phyloP scores from a whole-genome alignment of 2,113 vertebrate species.

The Equus quagga region DNA sequence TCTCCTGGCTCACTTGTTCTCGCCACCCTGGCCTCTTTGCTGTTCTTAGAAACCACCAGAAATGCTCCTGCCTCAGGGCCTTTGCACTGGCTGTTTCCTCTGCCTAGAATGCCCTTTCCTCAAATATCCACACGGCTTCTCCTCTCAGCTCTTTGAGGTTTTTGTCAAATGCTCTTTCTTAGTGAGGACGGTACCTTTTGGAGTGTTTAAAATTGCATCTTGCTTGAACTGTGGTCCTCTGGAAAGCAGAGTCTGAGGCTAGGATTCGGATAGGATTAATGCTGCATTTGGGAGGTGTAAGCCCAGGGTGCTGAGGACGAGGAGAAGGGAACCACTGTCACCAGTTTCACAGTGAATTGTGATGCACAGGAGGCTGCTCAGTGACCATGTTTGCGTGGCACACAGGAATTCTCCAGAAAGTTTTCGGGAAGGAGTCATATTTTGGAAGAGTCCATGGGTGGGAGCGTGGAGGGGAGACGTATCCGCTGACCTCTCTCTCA shows the following conservation, averaged over 20 bases:
- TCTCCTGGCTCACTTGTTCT: too few species aligned
- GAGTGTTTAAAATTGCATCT: too few species aligned
- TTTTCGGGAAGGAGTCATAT: neutral
- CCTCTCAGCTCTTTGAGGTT: neutral
- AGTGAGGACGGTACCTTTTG: neutral
- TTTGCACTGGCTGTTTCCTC: neutral
- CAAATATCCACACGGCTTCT: neutral
- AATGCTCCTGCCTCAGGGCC: neutral
- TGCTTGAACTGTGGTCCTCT: neutral
- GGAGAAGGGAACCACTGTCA: neutral
- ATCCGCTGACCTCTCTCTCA: too few species aligned
- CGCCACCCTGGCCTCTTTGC: fast-evolving
- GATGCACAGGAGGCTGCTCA: neutral
- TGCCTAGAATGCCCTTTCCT: neutral
- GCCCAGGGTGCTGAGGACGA: neutral
- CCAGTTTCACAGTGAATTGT: neutral
- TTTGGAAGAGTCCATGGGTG: neutral
- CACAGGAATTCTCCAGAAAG: neutral
- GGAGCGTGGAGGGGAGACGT: fast-evolving
- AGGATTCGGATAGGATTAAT: too few species aligned
- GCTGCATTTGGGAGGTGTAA: neutral
- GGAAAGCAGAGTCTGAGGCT: neutral
- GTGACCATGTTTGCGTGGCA: neutral
- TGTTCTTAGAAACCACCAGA: neutral
- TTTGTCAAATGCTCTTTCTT: neutral